Percentiles rank a stretch among this genome's conserved stretches.
Conservation (phyloP, 2,113 vertebrate species). For the Galeopterus variegatus region DNA sequence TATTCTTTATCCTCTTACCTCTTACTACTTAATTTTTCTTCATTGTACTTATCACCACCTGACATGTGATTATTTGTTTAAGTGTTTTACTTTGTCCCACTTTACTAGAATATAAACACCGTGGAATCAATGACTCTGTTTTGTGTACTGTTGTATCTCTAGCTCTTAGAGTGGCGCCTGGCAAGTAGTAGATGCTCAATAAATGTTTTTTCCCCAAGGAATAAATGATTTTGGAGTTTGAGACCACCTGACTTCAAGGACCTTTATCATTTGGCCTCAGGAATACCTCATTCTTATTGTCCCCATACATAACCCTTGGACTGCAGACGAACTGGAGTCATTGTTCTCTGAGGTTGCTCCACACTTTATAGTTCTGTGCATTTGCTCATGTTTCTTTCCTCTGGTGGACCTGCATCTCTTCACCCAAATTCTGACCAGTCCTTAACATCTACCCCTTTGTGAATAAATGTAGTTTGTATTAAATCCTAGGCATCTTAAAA, state of each 20-base stretch:
- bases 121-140: neutral
- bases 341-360: neutral
- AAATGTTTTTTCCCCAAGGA: neutral
- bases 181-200: neutral
- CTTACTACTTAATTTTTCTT: conserved; percentile 55
- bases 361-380: neutral
- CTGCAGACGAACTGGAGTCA: neutral
- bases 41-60: neutral
- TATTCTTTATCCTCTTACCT: conserved; percentile 19
- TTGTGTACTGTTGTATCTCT: neutral
- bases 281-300: conserved; percentile 13
- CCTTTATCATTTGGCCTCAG: neutral
- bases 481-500: conserved; percentile 9
- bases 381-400: conserved; percentile 20
- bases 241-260: neutral
- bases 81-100: conserved; percentile 20
- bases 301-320: neutral
- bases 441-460: neutral
- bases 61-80: conserved; percentile 12
- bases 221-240: conserved; percentile 5
- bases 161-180: neutral
- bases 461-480: conserved; percentile 29
- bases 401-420: neutral
- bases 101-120: neutral
- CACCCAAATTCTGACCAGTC: neutral